phyloP scores from a whole-genome alignment of 1,140 invertebrate species.

The Lepidurus arcticus region DNA sequence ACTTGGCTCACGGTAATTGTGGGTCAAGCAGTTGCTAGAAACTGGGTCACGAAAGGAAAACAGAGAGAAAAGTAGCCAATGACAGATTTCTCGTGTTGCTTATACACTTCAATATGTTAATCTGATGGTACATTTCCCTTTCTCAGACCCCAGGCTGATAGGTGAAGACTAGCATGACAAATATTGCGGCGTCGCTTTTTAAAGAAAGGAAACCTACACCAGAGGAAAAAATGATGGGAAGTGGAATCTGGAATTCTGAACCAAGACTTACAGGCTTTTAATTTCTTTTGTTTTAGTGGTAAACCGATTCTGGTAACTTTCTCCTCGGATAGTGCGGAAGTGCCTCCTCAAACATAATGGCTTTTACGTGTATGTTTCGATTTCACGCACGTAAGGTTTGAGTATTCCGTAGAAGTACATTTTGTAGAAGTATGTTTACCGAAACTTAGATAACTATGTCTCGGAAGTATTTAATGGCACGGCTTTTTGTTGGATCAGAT shows the following conservation, averaged over 20 bases:
- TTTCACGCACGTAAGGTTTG: no score
- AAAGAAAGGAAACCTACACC: neutral
- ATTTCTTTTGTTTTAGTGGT: slow-evolving; percentile 8
- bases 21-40: slow-evolving; percentile 8
- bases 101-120: neutral
- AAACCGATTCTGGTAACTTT: neutral
- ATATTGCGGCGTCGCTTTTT: neutral
- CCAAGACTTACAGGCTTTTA: neutral
- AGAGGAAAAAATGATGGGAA: neutral
- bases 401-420: no score
- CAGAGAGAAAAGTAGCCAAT: neutral
- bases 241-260: neutral
- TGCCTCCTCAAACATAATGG: neutral
- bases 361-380: neutral
- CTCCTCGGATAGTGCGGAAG: neutral
- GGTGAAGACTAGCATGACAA: neutral
- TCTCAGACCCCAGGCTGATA: neutral
- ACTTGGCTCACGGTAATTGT: neutral
- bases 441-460: no score
- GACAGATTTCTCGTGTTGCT: neutral
- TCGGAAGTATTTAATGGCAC: no score
- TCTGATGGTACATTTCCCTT: neutral
- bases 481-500: no score
- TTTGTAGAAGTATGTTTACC: no score
- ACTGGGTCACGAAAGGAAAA: neutral